Conservation (phyloP, 37 sponge, comb jelly and placozoan species). For the Oopsacas minuta region DNA sequence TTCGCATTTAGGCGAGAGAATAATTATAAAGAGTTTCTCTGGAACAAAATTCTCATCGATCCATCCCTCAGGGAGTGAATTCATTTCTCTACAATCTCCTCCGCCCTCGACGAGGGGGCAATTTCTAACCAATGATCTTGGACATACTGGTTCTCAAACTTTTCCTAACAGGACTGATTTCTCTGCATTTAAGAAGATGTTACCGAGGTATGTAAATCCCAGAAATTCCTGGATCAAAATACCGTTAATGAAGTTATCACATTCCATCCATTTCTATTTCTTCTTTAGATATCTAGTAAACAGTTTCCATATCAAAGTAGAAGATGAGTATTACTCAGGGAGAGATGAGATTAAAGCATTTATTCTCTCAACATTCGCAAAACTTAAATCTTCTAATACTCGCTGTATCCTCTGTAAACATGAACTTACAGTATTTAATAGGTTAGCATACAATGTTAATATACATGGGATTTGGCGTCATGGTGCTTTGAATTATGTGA, state of each 20-base stretch:
- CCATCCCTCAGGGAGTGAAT: not conserved
- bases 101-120: not conserved
- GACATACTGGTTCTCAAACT: slow-evolving; percentile 27
- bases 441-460: too few relatives aligned
- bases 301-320: slow-evolving; percentile 87
- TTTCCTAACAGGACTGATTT: slow-evolving; percentile 65
- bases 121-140: not conserved
- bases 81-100: not conserved
- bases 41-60: not conserved
- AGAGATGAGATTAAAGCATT: slow-evolving; percentile 71
- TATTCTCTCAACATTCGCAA: slow-evolving; percentile 60
- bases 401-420: slow-evolving; percentile 56
- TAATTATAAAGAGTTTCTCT: not conserved
- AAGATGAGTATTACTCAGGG: slow-evolving; percentile 76
- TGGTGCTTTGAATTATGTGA: too few relatives aligned
- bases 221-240: too few relatives aligned
- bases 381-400: slow-evolving; percentile 43
- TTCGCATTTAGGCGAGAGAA: not conserved
- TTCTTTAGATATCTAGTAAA: slow-evolving; percentile 44
- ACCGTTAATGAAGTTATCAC: too few relatives aligned
- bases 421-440: slow-evolving; percentile 66
- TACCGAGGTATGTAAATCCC: slow-evolving; percentile 29
- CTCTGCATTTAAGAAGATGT: slow-evolving; percentile 34
- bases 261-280: too few relatives aligned
- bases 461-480: too few relatives aligned